Evolutionary conservation across 2,113 vertebrate species (phyloP), one percentile per base, ranked within the genome.

Genomic region (Gambusia holbrooki): DNA sequence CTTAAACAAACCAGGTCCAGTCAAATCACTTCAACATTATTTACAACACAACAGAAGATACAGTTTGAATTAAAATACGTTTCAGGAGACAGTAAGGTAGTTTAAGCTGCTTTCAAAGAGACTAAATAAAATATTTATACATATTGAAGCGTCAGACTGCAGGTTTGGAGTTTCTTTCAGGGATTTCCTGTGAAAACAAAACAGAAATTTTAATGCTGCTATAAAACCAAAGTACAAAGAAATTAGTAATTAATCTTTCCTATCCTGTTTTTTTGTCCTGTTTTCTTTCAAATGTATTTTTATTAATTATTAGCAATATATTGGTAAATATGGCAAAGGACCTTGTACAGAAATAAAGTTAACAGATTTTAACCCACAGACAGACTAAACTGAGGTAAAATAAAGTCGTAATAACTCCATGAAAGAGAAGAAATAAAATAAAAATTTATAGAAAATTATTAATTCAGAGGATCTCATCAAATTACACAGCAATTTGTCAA

Each of bases 141-240:
- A 58, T n/a, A 58, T n/a, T 58, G 17, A n/a, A 58, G 22, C 25
- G 25, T 25, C 0, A 22, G 80, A 30, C 12, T 73, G 71, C 62
- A 32, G 84, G 29, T 1, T 1, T 40, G 7, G 30, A 71, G 30
- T 14, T 63, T 80, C 74, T 15, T 54, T 91, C 83, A 90, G 1
- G 74, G 83, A 66, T 79, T 83, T 90, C 87, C 92, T 94, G 91
- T 69, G 58, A 80, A 88, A 73, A 65, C 5, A n/a, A 67, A 89
- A 61, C 37, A 84, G 66, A 45, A 28, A 70, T 76, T 69, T 84
- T 19, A 54, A 54, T 25, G 6, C 6, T 25, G 48, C 19, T 54
- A 22, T 9, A 54, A 54, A 54, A 22, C 48, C 2, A 19, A 54
- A 54, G 5, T 54, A 54, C 22, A 54, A 1, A 54, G 5, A 54